Evolutionary conservation across 2,113 vertebrate genomes (phyloP).

Genomic region (Mandrillus leucophaeus): DNA sequence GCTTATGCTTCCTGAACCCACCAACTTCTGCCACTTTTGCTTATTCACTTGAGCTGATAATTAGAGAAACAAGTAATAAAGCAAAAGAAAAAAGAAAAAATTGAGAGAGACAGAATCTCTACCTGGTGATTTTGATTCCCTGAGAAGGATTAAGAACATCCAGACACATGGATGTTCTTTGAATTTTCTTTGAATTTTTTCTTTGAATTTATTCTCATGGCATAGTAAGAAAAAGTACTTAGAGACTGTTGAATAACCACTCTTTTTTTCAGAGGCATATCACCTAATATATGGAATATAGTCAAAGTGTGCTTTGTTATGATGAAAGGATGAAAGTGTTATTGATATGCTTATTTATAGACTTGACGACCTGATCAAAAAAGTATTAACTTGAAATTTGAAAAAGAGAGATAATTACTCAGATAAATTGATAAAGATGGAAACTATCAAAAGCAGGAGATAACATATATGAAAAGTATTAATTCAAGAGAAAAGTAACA

Average conservation of each 20-base stretch:
- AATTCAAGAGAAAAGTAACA: background rate
- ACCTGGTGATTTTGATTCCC: background rate
- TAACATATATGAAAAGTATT: background rate
- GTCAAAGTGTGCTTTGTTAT: background rate
- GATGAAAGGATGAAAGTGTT: background rate
- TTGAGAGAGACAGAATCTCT: background rate
- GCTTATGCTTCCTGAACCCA: background rate
- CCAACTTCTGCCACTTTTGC: background rate
- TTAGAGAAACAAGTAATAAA: background rate
- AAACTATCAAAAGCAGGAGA: background rate
- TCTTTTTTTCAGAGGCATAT: background rate
- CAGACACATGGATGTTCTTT: no score
- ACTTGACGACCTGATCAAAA: background rate
- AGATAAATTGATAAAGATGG: conserved; percentile 18
- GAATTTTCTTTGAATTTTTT: conserved; percentile 9
- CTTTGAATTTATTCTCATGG: background rate
- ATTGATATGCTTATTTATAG: background rate
- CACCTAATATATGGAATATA: background rate
- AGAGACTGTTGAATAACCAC: background rate
- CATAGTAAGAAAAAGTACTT: background rate
- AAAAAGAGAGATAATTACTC: conserved; percentile 10
- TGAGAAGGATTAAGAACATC: background rate
- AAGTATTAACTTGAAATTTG: conserved; percentile 18
- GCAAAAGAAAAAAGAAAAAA: background rate
- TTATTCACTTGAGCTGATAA: background rate